These are phyloP conservation scores for Pseudomyrmex cubaensis DNA, from an alignment of 1,140 invertebrate genomes.

Conservation along the genomic window DNA sequence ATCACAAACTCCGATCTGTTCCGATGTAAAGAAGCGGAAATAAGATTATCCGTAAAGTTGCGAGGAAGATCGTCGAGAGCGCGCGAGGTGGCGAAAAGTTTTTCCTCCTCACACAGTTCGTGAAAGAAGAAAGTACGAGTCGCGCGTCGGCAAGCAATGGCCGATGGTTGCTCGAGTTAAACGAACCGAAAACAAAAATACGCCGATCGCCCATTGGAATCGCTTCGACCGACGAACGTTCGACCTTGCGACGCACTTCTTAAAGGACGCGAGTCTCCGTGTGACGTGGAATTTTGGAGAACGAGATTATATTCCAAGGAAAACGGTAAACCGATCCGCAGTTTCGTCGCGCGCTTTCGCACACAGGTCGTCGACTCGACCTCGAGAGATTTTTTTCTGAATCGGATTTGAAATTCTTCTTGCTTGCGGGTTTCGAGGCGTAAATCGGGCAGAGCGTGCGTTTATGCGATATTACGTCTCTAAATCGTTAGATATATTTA, in stretches of 20 bases:
- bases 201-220: neutral
- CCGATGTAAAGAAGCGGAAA: constrained; percentile 35
- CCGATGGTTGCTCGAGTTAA: neutral
- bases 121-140: neutral
- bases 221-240: constrained; percentile 7
- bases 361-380: constrained; percentile 14
- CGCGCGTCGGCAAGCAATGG: neutral
- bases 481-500: constrained; percentile 72
- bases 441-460: constrained; percentile 72
- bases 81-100: neutral
- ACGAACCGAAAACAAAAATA: neutral
- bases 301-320: neutral
- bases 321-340: constrained; percentile 5
- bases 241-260: constrained; percentile 3
- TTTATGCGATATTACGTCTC: constrained; percentile 72
- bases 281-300: constrained; percentile 27
- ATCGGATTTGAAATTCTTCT: constrained; percentile 15
- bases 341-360: constrained; percentile 10
- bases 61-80: constrained; percentile 10
- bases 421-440: constrained; percentile 28
- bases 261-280: constrained; percentile 18
- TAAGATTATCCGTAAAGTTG: constrained; percentile 35
- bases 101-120: constrained; percentile 7
- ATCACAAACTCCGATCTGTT: constrained; percentile 25
- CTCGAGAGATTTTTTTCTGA: constrained; percentile 37